Conservation (phyloP, 2,888 invertebrate species). For the Gibbula magus region DNA sequence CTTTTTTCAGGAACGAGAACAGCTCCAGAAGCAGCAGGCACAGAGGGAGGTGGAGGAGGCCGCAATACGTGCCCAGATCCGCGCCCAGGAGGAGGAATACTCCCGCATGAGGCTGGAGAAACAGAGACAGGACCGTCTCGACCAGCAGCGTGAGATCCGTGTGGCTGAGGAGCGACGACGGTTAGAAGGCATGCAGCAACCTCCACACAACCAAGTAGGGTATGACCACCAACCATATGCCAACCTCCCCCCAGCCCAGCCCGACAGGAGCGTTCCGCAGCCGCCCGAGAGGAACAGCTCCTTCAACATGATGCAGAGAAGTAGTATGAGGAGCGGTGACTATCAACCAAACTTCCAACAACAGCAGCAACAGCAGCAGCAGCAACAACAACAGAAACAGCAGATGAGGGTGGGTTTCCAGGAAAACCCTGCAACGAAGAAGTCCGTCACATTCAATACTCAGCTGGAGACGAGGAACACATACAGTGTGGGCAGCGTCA, state of each 20-base stretch:
- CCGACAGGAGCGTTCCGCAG: constrained; percentile 65
- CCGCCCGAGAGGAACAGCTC: constrained; percentile 93
- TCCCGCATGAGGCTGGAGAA: constrained; percentile 54
- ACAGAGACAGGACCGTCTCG: constrained; percentile 53
- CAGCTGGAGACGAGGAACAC: constrained; percentile 72
- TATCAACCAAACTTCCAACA: constrained; percentile 32
- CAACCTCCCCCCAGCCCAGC: constrained; percentile 56
- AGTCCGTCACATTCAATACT: constrained; percentile 75
- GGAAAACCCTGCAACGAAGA: constrained; percentile 66
- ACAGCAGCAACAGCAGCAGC: constrained; percentile 27
- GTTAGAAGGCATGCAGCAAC: constrained; percentile 51
- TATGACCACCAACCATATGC: constrained; percentile 55
- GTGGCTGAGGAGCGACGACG: constrained; percentile 60
- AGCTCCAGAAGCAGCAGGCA: constrained; percentile 71
- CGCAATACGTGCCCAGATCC: constrained; percentile 74
- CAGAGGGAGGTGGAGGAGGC: constrained; percentile 77
- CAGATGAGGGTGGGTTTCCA: not conserved
- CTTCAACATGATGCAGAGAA: constrained; percentile 75
- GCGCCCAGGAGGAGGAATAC: constrained; percentile 73
- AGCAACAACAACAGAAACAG: constrained; percentile 35
- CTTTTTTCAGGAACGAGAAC: constrained; percentile 63
- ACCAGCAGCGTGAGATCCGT: constrained; percentile 59
- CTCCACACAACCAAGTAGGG: constrained; percentile 25
- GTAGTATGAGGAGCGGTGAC: constrained; percentile 27
- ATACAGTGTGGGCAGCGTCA: constrained; percentile 46